Conservation (phyloP, 2,113 vertebrate genomes). For the Cyphomyrus plagiostoma region DNA sequence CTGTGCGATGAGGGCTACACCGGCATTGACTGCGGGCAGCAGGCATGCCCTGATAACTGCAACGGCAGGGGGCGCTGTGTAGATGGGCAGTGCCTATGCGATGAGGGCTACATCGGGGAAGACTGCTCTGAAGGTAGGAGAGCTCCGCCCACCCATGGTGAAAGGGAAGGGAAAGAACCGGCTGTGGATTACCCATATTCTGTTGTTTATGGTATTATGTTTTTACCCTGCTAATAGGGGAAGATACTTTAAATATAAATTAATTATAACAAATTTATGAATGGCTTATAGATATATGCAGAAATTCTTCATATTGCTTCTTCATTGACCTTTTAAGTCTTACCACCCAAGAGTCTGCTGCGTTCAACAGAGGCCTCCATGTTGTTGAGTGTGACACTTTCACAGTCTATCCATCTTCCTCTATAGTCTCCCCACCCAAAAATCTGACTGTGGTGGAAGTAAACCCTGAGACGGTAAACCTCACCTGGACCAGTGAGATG, state of each 20-base stretch:
- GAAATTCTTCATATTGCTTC: no score
- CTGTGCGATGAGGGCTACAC: constrained; percentile 58
- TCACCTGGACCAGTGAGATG: constrained; percentile 86
- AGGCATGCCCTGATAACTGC: constrained; percentile 64
- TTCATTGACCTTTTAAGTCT: background rate
- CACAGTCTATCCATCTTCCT: constrained; percentile 8
- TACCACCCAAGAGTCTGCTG: background rate
- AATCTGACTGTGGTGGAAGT: constrained; percentile 74
- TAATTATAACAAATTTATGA: background rate
- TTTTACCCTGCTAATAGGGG: background rate
- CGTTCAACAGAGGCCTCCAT: background rate
- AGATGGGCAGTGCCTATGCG: constrained; percentile 54
- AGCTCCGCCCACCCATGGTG: background rate
- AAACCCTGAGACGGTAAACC: constrained; percentile 73
- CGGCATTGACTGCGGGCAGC: constrained; percentile 69
- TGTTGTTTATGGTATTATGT: background rate
- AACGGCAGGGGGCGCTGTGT: constrained; percentile 51
- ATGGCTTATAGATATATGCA: background rate
- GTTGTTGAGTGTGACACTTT: background rate
- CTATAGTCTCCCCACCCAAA: constrained; percentile 80
- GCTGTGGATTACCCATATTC: background rate
- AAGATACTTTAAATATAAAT: background rate
- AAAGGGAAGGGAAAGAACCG: background rate
- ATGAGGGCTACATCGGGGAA: constrained; percentile 55
- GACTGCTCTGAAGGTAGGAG: constrained; percentile 63